Base-by-base conservation (phyloP, 2,888 invertebrate species). In the Macropis europaea region DNA sequence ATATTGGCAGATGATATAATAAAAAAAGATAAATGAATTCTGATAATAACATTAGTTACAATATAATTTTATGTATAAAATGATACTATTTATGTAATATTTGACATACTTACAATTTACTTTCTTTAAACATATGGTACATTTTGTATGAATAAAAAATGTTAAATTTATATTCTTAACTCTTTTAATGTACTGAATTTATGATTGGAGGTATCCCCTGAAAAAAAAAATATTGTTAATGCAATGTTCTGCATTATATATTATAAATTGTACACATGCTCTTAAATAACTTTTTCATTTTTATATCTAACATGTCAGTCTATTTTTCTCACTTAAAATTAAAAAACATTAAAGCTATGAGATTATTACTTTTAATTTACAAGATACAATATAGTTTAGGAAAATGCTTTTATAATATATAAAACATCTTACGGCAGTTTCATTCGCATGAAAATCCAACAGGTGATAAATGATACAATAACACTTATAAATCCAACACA, bases 371-470 rank as follows among this genome's bases (percentile, higher is more conserved):
- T 30, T 47, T 30, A 11, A 30, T 32, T 9, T 17, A n/a, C 2
- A 45, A 22, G 9, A 7, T 45, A 13, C 6, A 34, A 13, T 15
- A 34, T 24, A 7, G 2, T 26, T 13, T 28, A 3, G 3, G 17
- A 6, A 38, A 6, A 17, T 17, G 6, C 4, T 13, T 52, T 13
- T 13, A n/a, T 26, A 26, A 15, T 24, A n/a, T 34, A 30, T 22
- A 24, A 69, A 66, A 47, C 19, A 59, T 90, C 91, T 90, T 88
- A 92, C 87, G 99, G 99, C 80, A 99, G 90, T 91, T 99, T 99
- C 97, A 99, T 99, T 83, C 97, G 93, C 98, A 99, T 99, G 89
- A 99, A 99, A 72, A 99, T 95, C 95, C 98, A 97, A 74, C 98
- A 98, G 42, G 97, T 97, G 83, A 97, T 95, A 91, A 98, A 99